Percentiles rank a stretch among this genome's conserved stretches.
Evolutionary conservation across 2,888 invertebrate genomes (phyloP).

Genomic region (Encarsia formosa): DNA sequence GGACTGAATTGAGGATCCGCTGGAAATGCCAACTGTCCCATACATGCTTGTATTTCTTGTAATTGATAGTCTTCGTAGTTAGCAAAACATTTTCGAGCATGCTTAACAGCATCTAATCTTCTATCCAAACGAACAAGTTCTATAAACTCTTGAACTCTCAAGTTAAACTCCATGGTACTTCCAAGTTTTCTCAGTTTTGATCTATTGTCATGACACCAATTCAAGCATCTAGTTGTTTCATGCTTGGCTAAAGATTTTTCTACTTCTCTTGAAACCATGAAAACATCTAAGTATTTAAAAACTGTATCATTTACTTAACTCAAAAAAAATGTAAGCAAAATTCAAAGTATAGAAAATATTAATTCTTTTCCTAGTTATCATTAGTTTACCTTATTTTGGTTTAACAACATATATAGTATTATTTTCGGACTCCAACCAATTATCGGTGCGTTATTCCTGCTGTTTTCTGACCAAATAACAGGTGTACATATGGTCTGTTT

Average conservation of each 20-base stretch:
- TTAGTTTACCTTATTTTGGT: too few relatives aligned
- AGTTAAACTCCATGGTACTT: constrained; percentile 92
- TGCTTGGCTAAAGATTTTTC: constrained; percentile 78
- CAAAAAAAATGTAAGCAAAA: background rate
- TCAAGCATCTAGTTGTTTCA: constrained; percentile 83
- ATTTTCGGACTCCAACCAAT: too few relatives aligned
- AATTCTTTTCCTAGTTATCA: too few relatives aligned
- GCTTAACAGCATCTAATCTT: constrained; percentile 87
- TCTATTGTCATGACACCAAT: constrained; percentile 96
- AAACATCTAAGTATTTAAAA: constrained; percentile 63
- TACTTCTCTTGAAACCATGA: constrained; percentile 76
- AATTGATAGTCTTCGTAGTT: constrained; percentile 82
- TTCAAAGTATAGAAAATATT: background rate
- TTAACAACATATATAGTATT: too few relatives aligned
- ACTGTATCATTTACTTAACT: constrained; percentile 1
- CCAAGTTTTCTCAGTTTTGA: constrained; percentile 90
- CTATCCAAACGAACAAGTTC: constrained; percentile 85
- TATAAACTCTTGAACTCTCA: constrained; percentile 90
- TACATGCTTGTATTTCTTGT: constrained; percentile 84
- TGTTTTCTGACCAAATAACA: too few relatives aligned
- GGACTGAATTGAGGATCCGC: constrained; percentile 65
- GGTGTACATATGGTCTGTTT: too few relatives aligned
- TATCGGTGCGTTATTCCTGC: too few relatives aligned
- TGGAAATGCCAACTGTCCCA: constrained; percentile 94
- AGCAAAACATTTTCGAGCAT: constrained; percentile 90